Percentiles rank a stretch among this genome's conserved stretches.
Evolutionary conservation across 2,888 invertebrate genomes (phyloP).

Genomic region (Capitulum mitella): DNA sequence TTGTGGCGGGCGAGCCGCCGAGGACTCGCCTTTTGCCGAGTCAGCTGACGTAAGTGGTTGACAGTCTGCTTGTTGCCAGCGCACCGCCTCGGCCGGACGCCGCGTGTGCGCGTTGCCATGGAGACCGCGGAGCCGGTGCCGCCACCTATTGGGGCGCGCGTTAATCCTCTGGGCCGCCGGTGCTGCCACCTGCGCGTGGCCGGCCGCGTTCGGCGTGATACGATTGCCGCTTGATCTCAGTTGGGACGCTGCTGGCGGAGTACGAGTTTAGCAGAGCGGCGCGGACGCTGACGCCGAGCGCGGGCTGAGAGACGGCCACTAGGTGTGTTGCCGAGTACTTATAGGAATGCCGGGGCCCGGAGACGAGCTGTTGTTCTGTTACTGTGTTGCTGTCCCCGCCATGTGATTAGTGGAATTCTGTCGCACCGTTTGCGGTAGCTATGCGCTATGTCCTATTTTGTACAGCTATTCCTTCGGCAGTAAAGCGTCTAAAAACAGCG

Average conservation of each 20-base stretch:
- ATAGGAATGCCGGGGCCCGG: too few species aligned
- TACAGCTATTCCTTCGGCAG: conserved; percentile 19
- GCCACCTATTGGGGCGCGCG: neutral
- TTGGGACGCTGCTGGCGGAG: neutral
- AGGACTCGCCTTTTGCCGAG: too few species aligned
- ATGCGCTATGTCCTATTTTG: neutral
- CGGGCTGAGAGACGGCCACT: too few species aligned
- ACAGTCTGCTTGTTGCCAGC: too few species aligned
- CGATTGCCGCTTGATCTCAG: conserved; percentile 7
- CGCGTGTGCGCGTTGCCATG: too few species aligned
- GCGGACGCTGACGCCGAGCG: neutral
- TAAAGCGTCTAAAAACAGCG: neutral
- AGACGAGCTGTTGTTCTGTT: neutral
- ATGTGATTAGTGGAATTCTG: conserved; percentile 2
- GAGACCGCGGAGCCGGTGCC: too few species aligned
- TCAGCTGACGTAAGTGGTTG: too few species aligned
- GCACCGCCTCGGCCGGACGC: too few species aligned
- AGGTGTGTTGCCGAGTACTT: too few species aligned
- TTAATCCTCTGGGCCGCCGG: neutral
- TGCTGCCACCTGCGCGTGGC: neutral
- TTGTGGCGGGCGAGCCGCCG: too few species aligned
- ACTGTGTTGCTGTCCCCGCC: conserved; percentile 1
- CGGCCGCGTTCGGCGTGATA: neutral
- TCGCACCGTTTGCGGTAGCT: neutral
- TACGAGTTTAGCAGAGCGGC: neutral